These are phyloP conservation scores for Hyposoter didymator DNA, from an alignment of 2,888 invertebrate genomes.

Conservation along the genomic window DNA sequence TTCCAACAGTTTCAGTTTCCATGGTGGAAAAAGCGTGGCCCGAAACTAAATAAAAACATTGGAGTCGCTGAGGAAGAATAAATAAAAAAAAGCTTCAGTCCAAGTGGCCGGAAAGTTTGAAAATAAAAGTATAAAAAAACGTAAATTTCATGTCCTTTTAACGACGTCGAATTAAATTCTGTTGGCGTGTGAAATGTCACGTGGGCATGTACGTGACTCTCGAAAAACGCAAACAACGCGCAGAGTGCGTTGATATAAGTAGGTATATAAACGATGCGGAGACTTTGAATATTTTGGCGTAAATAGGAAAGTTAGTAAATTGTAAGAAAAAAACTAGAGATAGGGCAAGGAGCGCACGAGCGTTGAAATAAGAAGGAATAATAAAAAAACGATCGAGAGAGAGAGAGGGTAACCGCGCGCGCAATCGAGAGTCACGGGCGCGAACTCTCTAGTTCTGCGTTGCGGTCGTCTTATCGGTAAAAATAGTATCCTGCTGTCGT, in stretches of 20 bases:
- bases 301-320: conserved; percentile 1
- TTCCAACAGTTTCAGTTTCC: too few species aligned
- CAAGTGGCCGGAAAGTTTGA: not conserved
- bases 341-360: not conserved
- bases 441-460: conserved; percentile 55
- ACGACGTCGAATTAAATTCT: not conserved
- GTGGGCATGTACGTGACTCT: not conserved
- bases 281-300: not conserved
- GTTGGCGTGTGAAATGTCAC: not conserved
- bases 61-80: too few species aligned
- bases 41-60: too few species aligned
- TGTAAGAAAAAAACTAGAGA: conserved; percentile 3
- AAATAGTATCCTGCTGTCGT: conserved; percentile 66
- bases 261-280: not conserved
- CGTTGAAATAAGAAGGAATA: conserved; percentile 10
- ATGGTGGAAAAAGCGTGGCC: too few species aligned
- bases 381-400: not conserved
- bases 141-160: not conserved
- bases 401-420: conserved; percentile 35
- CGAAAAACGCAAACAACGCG: not conserved
- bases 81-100: too few species aligned
- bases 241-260: not conserved
- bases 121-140: not conserved
- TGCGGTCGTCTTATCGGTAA: conserved; percentile 66
- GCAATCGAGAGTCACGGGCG: conserved; percentile 67